Evolutionary conservation across 2,888 invertebrate species (phyloP), one percentile per base, ranked within the genome.

Genomic region (Crepidodera aurea): DNA sequence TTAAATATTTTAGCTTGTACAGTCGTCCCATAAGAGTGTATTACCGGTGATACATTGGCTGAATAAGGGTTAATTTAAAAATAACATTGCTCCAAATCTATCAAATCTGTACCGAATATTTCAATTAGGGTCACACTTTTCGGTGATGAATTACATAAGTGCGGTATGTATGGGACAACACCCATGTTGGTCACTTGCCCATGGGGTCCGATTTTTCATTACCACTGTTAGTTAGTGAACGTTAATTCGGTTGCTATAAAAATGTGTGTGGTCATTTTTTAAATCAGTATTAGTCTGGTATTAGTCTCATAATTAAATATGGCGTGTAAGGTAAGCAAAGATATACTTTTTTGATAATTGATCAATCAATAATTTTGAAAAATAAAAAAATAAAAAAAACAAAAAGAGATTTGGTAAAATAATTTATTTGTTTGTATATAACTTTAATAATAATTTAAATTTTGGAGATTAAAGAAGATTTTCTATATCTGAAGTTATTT

Each of bases 271-370:
- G 22, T n/a, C 51, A 32, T 48, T 66, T 58, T 66, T 61, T 39
- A 8, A 63, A 61, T 63, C 66, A 66, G 66, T 66, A 50, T 60
- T 34, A 39, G n/a, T 32, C 18, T n/a, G 34, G 39, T 39, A 39
- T 16, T 39, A 54, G 27, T 51, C 40, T 51, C 54, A 18, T 39
- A 25, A 55, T 22, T 39, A 50, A 42, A 42, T 19, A 66, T 66
- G 66, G 55, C 59, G 16, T 46, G 22, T 6, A 66, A 66, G 44
- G 66, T 66, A 51, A 61, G 63, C 18, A 29, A 29, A 29, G 2
- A 29, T 3, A 34, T 34, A 12, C 10, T 32, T 5, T n/a, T 19
- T 40, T 32, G n/a, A 53, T 16, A 34, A 29, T 29, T n/a, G n/a
- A n/a, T n/a, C n/a, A n/a, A n/a, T n/a, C n/a, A n/a, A n/a, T n/a